Percentiles rank a stretch among this genome's conserved stretches.
These are phyloP conservation scores for Notiomystis cincta DNA, from an alignment of 2,113 vertebrate genomes.

Conservation along the genomic window DNA sequence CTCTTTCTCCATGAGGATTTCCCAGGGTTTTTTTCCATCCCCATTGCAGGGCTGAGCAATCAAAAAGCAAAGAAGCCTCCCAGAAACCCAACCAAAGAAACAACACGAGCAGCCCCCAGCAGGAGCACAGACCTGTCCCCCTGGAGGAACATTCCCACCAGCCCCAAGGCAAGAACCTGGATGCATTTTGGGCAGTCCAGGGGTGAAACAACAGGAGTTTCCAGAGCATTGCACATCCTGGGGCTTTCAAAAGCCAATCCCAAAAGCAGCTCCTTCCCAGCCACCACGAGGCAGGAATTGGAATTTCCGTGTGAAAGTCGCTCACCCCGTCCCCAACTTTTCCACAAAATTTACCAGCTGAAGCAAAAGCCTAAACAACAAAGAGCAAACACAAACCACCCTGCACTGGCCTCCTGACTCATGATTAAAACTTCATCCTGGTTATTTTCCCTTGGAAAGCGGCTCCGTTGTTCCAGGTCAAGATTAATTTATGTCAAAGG, in stretches of 20 bases:
- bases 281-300: neutral
- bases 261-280: neutral
- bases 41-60: neutral
- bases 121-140: neutral
- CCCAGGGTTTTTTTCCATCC: neutral
- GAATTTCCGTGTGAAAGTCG: neutral
- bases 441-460: constrained; percentile 41
- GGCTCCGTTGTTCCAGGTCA: constrained; percentile 25
- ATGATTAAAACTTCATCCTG: neutral
- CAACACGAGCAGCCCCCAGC: neutral
- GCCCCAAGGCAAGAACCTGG: neutral
- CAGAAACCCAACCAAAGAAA: neutral
- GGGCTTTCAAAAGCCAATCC: neutral
- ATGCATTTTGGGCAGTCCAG: neutral
- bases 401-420: neutral
- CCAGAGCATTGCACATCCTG: neutral
- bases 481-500: constrained; percentile 30
- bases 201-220: no score
- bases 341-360: neutral
- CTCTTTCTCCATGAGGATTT: neutral
- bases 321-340: neutral
- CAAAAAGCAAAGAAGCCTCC: neutral
- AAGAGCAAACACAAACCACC: constrained; percentile 17
- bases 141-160: neutral
- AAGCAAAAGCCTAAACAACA: neutral